These are phyloP conservation scores for Gopherus flavomarginatus DNA, from an alignment of 2,113 vertebrate species.

Conservation along the genomic window DNA sequence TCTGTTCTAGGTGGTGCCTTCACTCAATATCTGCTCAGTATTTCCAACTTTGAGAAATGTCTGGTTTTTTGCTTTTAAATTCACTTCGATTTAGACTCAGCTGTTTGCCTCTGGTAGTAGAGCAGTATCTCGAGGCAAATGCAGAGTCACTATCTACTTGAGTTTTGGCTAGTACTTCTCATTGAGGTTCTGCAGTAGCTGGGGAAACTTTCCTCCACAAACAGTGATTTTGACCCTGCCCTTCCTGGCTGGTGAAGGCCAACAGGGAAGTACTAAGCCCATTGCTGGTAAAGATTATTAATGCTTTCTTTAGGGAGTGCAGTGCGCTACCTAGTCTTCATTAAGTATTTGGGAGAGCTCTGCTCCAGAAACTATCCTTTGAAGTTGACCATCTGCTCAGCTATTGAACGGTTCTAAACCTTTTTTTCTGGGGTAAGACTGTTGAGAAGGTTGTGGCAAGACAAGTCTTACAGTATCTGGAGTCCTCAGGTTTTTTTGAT, in stretches of 20 bases:
- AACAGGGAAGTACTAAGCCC: not conserved
- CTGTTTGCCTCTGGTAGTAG: not conserved
- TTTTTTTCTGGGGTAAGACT: not conserved
- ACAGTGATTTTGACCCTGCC: not conserved
- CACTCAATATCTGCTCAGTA: constrained; percentile 42
- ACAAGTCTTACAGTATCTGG: not conserved
- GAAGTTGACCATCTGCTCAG: constrained; percentile 40
- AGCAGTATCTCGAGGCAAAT: constrained; percentile 14
- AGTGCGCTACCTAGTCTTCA: not conserved
- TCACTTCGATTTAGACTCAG: not conserved
- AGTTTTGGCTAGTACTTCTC: not conserved
- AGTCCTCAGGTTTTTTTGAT: not conserved
- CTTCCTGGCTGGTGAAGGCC: not conserved
- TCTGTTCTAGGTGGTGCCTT: not conserved
- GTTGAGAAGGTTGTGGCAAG: constrained; percentile 13
- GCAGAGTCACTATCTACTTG: not conserved
- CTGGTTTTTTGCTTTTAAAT: constrained; percentile 7
- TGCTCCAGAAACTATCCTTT: constrained; percentile 31
- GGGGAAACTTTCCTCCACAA: not conserved
- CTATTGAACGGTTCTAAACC: constrained; percentile 41
- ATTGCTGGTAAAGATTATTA: not conserved
- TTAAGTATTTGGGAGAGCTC: not conserved
- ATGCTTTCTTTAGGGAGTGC: not conserved
- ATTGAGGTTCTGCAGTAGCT: not conserved
- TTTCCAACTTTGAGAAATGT: constrained; percentile 29